Base-by-base conservation (phyloP, 2,113 vertebrate species). In the Rhodinocichla rosea region DNA sequence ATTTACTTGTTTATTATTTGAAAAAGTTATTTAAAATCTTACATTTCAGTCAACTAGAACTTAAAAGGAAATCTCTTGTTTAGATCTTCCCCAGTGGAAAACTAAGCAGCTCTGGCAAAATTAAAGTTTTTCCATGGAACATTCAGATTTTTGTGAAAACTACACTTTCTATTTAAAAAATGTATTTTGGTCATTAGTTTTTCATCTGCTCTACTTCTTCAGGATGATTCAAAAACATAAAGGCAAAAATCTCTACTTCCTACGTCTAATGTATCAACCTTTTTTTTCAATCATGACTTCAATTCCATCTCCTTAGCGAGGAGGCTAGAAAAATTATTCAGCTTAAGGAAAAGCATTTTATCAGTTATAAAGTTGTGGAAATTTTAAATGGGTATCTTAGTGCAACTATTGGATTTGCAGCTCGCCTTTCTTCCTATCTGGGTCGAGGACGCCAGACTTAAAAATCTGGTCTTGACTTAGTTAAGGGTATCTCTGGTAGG, bases 11-110 rank as follows among this genome's bases (percentile, higher is more conserved):
- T 88, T 86, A 40, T 93, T 90, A 69, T 90, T 96, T 95, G 73
- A 68, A 92, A 94, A 96, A 92, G 10, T 80, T 64, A 56, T 83
- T 90, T 86, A 64, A 83, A 92, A 81, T 50, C 86, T 95, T 97
- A 40, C 64, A 68, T 95, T 93, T 90, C 76, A 70, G 40, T 83
- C 92, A 83, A 95, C 79, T 86, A 87, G 67, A 94, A 90, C 95
- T 94, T 96, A 88, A 96, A 97, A 96, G 83, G 71, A 92, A 96
- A 95, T 87, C 44, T 92, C 90, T 94, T 90, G 68, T 93, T 95
- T 87, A 92, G 83, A 86, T 94, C 68, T 86, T 55, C 44, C 90
- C 79, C 56, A 78, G 82, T 89, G 92, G 92, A 95, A 93, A 96
- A 83, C 47, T 70, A 73, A 85, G 69, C 60, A 83, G 40, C 55